Evolutionary conservation across 2,797 vertebrate genomes (phyloP), one percentile per base, ranked within the genome.

Genomic region (Pachyuromys duprasi): DNA sequence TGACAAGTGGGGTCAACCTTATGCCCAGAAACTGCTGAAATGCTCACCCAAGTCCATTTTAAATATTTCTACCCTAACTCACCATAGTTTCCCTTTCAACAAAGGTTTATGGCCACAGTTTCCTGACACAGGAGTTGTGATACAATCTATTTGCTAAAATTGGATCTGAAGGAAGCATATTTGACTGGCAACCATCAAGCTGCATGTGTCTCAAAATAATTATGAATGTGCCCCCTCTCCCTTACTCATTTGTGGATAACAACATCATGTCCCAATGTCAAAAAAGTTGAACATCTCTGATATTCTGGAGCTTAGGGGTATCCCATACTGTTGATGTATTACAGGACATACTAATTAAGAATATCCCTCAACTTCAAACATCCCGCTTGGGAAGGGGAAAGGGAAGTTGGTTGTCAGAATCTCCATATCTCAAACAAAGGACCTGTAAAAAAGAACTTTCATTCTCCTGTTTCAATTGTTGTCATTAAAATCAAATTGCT

Each of bases 401-500:
- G 28, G 36, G 36, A 62, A 89, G 45, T 88, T 70, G 39, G 20
- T 57, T 92, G 88, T 93, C 78, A 92, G 78, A 89, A 93, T 53
- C 53, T 82, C 90, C 45, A 67, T 65, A 90, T 75, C 60, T 93
- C 90, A 95, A 70, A 91, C 81, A 95, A 95, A 96, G 89, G 75
- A 95, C 55, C 8, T 49, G 9, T 49, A 49, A 49, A 49, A 49
- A 49, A 49, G 49, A 49, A 49, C 49, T 49, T 49, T 49, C 49
- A 49, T 49, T 49, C 49, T 9, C 49, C 49, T 49, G 9, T 49
- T 49, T 49, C 49, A 49, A 49, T 49, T 49, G 49, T 97, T 94
- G 90, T 69, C 96, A 97, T 82, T 97, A 87, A 96, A 97, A 95
- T 49, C 53, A 97, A 82, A 96, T 98, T 97, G 98, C 67, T 98